Evolutionary conservation across 1,140 invertebrate genomes (phyloP).

Genomic region (Megathymus violae): DNA sequence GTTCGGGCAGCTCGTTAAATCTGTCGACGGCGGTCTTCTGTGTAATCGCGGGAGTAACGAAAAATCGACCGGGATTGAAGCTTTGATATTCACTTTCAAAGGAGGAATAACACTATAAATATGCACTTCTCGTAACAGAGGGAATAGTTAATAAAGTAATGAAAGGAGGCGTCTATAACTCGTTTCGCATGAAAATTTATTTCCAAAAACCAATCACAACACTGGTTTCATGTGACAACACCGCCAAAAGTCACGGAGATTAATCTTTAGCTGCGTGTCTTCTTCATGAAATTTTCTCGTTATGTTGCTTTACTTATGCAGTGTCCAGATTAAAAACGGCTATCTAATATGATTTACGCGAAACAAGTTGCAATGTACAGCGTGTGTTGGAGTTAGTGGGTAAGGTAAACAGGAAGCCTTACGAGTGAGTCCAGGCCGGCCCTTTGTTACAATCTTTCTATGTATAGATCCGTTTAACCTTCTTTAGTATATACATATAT

Average conservation of each 20-base stretch:
- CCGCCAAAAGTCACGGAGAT: background rate
- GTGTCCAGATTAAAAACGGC: slow-evolving; percentile 7
- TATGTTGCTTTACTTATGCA: no score
- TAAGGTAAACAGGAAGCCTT: slow-evolving; percentile 18
- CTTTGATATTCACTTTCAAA: slow-evolving; percentile 72
- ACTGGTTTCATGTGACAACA: background rate
- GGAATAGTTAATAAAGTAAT: slow-evolving; percentile 28
- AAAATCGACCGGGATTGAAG: slow-evolving; percentile 64
- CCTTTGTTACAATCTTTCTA: slow-evolving; percentile 12
- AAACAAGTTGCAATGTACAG: slow-evolving; percentile 12
- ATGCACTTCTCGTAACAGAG: slow-evolving; percentile 28
- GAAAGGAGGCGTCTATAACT: slow-evolving; percentile 8
- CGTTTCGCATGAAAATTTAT: slow-evolving; percentile 3
- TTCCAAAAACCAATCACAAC: background rate
- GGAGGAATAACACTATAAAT: slow-evolving; percentile 66
- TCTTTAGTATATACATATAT: background rate
- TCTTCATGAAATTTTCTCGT: no score
- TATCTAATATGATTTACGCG: slow-evolving; percentile 17
- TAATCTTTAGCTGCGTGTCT: background rate
- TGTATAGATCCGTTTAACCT: slow-evolving; percentile 8
- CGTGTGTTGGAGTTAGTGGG: background rate
- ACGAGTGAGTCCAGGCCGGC: slow-evolving; percentile 7
- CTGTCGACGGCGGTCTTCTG: slow-evolving; percentile 61
- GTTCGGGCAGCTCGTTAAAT: slow-evolving; percentile 68
- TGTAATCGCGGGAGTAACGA: slow-evolving; percentile 64